A percentile compares a stretch with the other conserved stretches of the same genome.
Conservation (phyloP, 2,888 invertebrate genomes). For the Stictocephala bisonia region DNA sequence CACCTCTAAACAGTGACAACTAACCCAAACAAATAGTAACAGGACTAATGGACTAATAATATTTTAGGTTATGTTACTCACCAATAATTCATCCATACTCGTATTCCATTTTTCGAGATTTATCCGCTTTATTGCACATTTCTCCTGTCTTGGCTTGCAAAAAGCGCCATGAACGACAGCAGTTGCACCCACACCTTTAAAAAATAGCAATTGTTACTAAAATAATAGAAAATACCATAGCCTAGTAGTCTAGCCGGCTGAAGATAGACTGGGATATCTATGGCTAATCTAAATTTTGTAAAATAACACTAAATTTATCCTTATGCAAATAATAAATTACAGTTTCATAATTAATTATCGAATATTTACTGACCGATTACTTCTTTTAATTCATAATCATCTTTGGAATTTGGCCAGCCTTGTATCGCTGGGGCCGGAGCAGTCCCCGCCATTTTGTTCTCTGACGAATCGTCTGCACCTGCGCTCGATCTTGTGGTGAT, state of each 20-base stretch:
- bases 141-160: conserved; percentile 91
- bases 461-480: conserved; percentile 45
- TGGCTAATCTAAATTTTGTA: neutral
- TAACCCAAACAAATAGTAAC: no score
- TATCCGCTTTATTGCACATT: conserved; percentile 98
- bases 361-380: conserved; percentile 81
- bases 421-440: conserved; percentile 61
- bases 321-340: no score
- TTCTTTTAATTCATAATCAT: conserved; percentile 92
- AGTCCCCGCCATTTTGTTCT: conserved; percentile 54
- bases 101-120: conserved; percentile 99
- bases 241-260: no score
- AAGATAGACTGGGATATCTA: neutral
- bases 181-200: conserved; percentile 92
- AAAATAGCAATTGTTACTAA: no score
- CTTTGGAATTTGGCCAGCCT: conserved; percentile 90
- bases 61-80: conserved; percentile 72
- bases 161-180: conserved; percentile 95
- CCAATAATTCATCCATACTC: conserved; percentile 96
- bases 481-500: conserved; percentile 44
- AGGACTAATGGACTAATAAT: no score
- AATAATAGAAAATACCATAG: no score
- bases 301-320: no score
- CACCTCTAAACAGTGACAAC: no score
- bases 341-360: conserved; percentile 25